These are phyloP conservation scores for Eilema sororculum DNA, from an alignment of 2,888 invertebrate genomes.

Conservation along the genomic window DNA sequence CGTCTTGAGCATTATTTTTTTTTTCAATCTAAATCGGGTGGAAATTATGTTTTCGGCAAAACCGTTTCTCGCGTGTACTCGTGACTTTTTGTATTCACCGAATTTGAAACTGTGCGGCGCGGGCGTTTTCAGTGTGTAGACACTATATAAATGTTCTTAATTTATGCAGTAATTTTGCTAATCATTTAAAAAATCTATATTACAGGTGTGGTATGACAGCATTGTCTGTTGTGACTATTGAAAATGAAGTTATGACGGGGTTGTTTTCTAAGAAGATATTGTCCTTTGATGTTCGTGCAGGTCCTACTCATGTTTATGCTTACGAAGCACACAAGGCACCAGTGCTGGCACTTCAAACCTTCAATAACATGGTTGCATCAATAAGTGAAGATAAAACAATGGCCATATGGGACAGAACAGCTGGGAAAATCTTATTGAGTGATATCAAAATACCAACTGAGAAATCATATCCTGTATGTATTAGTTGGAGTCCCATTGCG, in stretches of 20 bases:
- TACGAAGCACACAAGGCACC: constrained; percentile 86
- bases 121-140: not conserved
- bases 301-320: constrained; percentile 68
- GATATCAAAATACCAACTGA: constrained; percentile 74
- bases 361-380: constrained; percentile 83
- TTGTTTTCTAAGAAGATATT: constrained; percentile 85
- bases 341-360: constrained; percentile 75
- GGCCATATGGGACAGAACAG: constrained; percentile 86
- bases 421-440: constrained; percentile 75
- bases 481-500: constrained; percentile 76
- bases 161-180: not conserved
- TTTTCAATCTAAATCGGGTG: no score
- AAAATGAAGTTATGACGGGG: constrained; percentile 83
- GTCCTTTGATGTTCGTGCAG: constrained; percentile 83
- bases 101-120: no score
- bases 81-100: no score
- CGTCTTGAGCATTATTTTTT: no score
- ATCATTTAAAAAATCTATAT: not conserved
- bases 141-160: no score
- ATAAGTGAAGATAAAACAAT: constrained; percentile 88
- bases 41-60: no score
- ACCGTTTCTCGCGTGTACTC: no score
- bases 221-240: constrained; percentile 81
- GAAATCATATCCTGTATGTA: constrained; percentile 77
- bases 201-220: constrained; percentile 84